Evolutionary conservation across 2,888 invertebrate species (phyloP).

Genomic region (Drosophila trichaetosa): DNA sequence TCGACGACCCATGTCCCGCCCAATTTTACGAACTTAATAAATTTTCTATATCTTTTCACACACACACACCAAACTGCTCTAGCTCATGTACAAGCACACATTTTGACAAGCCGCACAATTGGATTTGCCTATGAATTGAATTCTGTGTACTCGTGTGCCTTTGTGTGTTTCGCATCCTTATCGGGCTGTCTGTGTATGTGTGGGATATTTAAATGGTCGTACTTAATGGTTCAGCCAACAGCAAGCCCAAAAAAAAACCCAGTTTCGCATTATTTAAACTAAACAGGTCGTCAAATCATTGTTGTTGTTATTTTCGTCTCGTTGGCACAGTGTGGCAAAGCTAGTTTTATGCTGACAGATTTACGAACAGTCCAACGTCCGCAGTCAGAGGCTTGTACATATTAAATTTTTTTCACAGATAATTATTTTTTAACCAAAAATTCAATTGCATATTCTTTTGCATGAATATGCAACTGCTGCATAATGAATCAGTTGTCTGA

Average conservation of each 20-base stretch:
- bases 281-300: conserved; percentile 73
- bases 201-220: conserved; percentile 55
- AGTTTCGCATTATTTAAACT: conserved; percentile 79
- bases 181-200: conserved; percentile 4
- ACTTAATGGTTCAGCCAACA: conserved; percentile 70
- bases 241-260: conserved; percentile 30
- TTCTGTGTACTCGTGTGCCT: conserved; percentile 20
- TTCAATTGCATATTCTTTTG: not conserved
- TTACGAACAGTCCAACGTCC: not conserved
- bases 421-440: not conserved
- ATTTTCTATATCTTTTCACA: conserved; percentile 76
- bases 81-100: conserved; percentile 20
- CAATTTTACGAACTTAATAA: conserved; percentile 79
- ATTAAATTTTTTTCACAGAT: not conserved
- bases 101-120: conserved; percentile 77
- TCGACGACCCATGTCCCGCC: conserved; percentile 19
- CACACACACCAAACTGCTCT: conserved; percentile 8
- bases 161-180: conserved; percentile 19
- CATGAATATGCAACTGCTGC: not conserved
- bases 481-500: not conserved
- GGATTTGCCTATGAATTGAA: conserved; percentile 69
- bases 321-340: conserved; percentile 56
- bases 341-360: conserved; percentile 18
- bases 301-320: conserved; percentile 10
- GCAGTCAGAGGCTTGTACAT: not conserved